phyloP scores from a whole-genome alignment of 1,140 invertebrate species.

The Leptinotarsa undecemlineata region DNA sequence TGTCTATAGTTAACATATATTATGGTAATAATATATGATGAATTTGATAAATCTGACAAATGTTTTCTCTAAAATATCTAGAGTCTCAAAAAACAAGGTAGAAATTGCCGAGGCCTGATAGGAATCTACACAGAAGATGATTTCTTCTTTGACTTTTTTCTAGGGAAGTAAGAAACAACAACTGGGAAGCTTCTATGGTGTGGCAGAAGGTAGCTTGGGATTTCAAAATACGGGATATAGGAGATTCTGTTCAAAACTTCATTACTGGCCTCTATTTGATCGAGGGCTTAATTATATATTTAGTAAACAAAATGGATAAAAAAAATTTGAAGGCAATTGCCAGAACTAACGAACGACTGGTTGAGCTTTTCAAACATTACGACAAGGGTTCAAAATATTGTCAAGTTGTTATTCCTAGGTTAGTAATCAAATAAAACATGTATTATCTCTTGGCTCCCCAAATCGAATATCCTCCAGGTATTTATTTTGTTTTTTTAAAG shows the following conservation, averaged over 20 bases:
- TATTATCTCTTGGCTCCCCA: no score
- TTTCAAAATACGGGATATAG: constrained; percentile 40
- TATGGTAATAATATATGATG: no score
- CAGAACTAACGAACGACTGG: constrained; percentile 46
- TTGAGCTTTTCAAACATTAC: constrained; percentile 49
- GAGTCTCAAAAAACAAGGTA: no score
- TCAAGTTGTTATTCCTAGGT: constrained; percentile 51
- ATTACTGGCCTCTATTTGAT: constrained; percentile 53
- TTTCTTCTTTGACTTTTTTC: background rate
- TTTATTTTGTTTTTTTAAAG: no score
- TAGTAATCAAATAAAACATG: background rate
- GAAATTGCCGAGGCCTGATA: no score
- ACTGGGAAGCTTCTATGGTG: constrained; percentile 55
- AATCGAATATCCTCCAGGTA: no score
- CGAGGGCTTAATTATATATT: constrained; percentile 55
- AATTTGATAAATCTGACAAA: no score
- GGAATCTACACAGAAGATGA: no score
- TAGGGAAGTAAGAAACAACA: constrained; percentile 51
- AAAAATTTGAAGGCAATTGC: constrained; percentile 52
- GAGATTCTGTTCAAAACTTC: constrained; percentile 51
- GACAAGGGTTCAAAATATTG: constrained; percentile 38
- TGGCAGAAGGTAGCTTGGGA: constrained; percentile 55
- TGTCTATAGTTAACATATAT: no score
- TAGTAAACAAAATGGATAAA: constrained; percentile 56
- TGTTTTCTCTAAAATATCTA: no score